phyloP scores from a whole-genome alignment of 2,797 vertebrate species.

The Melanotaenia parkinsoni region DNA sequence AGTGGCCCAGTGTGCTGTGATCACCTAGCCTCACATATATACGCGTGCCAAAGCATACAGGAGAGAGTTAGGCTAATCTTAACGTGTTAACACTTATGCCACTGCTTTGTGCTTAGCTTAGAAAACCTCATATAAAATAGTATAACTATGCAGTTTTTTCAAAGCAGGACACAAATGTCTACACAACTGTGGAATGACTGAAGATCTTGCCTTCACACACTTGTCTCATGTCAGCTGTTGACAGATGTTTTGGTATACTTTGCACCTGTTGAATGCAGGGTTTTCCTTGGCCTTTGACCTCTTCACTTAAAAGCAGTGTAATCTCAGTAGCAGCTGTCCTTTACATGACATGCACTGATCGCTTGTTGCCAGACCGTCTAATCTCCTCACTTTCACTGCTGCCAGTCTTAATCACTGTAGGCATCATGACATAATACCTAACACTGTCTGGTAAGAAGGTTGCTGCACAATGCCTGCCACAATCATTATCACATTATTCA shows the following conservation, averaged over 20 bases:
- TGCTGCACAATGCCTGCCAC: slow-evolving; percentile 1
- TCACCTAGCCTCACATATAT: slow-evolving; percentile 40
- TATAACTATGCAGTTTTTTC: not conserved
- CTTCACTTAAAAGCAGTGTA: slow-evolving; percentile 46
- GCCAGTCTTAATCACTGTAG: slow-evolving; percentile 8
- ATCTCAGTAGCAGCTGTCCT: slow-evolving; percentile 62
- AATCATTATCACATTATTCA: slow-evolving; percentile 42
- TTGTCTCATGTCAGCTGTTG: slow-evolving; percentile 1
- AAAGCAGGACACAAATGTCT: not conserved
- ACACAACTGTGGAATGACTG: not conserved
- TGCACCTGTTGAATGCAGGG: slow-evolving; percentile 48
- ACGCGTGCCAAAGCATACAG: slow-evolving; percentile 61
- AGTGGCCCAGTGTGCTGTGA: slow-evolving; percentile 65
- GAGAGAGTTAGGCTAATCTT: slow-evolving; percentile 44
- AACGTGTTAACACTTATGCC: slow-evolving; percentile 45
- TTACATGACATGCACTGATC: slow-evolving; percentile 7
- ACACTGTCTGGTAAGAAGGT: not conserved
- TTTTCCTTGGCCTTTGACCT: slow-evolving; percentile 52
- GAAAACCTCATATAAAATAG: slow-evolving; percentile 1
- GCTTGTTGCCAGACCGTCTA: slow-evolving; percentile 15
- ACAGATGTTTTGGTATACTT: slow-evolving; percentile 16
- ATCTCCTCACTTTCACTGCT: slow-evolving; percentile 56
- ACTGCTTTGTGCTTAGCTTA: slow-evolving; percentile 18
- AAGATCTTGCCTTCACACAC: slow-evolving; percentile 3
- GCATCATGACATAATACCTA: slow-evolving; percentile 13